Conservation (phyloP, 2,113 vertebrate species). For the Podarcis cretensis region DNA sequence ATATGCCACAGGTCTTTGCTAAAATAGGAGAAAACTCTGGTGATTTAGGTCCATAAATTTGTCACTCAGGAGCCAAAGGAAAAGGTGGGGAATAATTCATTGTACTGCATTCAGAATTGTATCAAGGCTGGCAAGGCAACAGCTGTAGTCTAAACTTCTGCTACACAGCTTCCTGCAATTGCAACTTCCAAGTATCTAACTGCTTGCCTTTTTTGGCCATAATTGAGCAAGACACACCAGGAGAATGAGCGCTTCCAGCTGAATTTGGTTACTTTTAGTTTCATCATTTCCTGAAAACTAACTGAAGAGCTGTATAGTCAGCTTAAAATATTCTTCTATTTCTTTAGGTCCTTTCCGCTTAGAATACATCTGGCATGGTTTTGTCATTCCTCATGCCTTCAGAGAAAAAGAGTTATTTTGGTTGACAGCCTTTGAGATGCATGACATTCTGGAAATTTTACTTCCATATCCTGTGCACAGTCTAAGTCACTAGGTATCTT, state of each 20-base stretch:
- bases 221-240: constrained; percentile 72
- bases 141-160: constrained; percentile 59
- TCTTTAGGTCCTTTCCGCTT: constrained; percentile 21
- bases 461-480: neutral
- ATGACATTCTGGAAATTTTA: constrained; percentile 10
- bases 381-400: neutral
- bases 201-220: constrained; percentile 84
- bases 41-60: neutral
- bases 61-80: constrained; percentile 44
- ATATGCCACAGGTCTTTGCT: neutral
- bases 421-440: neutral
- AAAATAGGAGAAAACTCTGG: neutral
- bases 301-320: constrained; percentile 62
- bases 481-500: neutral
- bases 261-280: constrained; percentile 74
- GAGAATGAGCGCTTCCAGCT: constrained; percentile 64
- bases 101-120: constrained; percentile 46
- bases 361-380: neutral
- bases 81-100: constrained; percentile 1
- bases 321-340: constrained; percentile 49
- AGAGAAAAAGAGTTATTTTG: neutral
- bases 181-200: constrained; percentile 74
- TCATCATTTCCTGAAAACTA: constrained; percentile 66
- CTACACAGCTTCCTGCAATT: constrained; percentile 74
- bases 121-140: constrained; percentile 61